Evolutionary conservation across 2,888 invertebrate genomes (phyloP).

Genomic region (Carpatolechia fugitivella): DNA sequence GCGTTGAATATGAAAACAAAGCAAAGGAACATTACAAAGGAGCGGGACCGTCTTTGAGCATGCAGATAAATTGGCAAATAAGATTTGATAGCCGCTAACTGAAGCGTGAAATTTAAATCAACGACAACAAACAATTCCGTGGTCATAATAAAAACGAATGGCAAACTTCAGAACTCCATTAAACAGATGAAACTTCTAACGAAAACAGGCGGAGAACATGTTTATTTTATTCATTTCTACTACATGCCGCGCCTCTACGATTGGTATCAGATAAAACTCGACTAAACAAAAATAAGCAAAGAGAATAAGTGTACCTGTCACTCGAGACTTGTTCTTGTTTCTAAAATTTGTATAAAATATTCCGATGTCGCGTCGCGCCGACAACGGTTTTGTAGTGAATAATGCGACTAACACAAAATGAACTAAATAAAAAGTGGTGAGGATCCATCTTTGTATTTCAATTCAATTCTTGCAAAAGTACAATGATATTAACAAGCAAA

Average conservation of each 20-base stretch:
- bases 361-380: constrained; percentile 62
- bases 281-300: constrained; percentile 72
- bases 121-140: constrained; percentile 66
- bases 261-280: constrained; percentile 69
- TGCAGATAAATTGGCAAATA: constrained; percentile 55
- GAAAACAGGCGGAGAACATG: constrained; percentile 60
- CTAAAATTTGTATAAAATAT: constrained; percentile 79
- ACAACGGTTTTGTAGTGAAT: constrained; percentile 57
- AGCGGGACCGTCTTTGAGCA: constrained; percentile 33
- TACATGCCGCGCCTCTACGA: constrained; percentile 62
- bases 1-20: constrained; percentile 35
- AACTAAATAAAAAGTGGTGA: constrained; percentile 40
- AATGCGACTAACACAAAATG: constrained; percentile 52
- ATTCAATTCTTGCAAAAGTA: constrained; percentile 31
- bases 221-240: constrained; percentile 73
- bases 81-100: constrained; percentile 60
- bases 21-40: constrained; percentile 29
- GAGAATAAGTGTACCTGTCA: constrained; percentile 77
- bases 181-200: constrained; percentile 62
- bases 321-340: constrained; percentile 73
- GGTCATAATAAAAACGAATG: constrained; percentile 69
- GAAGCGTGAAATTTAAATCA: constrained; percentile 68
- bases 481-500: constrained; percentile 13
- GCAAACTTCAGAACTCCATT: constrained; percentile 72
- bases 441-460: constrained; percentile 45